These are phyloP conservation scores for Mugil cephalus DNA, from an alignment of 2,113 vertebrate species.

Conservation along the genomic window DNA sequence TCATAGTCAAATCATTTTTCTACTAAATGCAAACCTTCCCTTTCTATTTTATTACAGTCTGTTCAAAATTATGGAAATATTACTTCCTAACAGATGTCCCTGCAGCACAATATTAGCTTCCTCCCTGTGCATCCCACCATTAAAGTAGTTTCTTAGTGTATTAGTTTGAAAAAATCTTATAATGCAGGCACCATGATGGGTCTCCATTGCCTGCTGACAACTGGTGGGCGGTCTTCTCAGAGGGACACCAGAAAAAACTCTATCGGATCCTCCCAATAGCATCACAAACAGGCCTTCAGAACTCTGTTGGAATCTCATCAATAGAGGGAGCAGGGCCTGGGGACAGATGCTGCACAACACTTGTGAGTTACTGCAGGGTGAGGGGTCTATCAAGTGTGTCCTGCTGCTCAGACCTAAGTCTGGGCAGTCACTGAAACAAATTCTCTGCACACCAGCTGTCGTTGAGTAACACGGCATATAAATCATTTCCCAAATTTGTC, in stretches of 20 bases:
- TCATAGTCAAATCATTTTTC: background rate
- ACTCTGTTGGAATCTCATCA: conserved; percentile 64
- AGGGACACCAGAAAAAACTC: conserved; percentile 43
- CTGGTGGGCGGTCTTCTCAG: conserved; percentile 39
- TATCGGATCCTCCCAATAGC: conserved; percentile 33
- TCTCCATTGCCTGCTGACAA: conserved; percentile 46
- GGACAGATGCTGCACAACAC: conserved; percentile 60
- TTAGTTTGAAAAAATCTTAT: background rate
- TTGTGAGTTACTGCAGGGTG: conserved; percentile 54
- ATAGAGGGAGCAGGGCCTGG: conserved; percentile 32
- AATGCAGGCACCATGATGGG: conserved; percentile 10
- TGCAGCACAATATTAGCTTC: background rate
- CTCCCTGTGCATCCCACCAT: background rate
- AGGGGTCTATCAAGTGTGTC: conserved; percentile 65
- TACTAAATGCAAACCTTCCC: background rate
- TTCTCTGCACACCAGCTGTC: conserved; percentile 64
- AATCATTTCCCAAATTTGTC: conserved; percentile 39
- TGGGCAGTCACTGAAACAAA: conserved; percentile 64
- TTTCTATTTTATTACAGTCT: background rate
- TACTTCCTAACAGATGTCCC: background rate
- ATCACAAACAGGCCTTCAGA: conserved; percentile 47
- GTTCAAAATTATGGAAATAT: background rate
- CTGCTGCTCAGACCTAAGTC: conserved; percentile 34
- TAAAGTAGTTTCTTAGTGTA: background rate
- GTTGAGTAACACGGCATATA: conserved; percentile 17